Evolutionary conservation across 2,797 vertebrate genomes (phyloP).

Genomic region (Coracias cyanogaster): DNA sequence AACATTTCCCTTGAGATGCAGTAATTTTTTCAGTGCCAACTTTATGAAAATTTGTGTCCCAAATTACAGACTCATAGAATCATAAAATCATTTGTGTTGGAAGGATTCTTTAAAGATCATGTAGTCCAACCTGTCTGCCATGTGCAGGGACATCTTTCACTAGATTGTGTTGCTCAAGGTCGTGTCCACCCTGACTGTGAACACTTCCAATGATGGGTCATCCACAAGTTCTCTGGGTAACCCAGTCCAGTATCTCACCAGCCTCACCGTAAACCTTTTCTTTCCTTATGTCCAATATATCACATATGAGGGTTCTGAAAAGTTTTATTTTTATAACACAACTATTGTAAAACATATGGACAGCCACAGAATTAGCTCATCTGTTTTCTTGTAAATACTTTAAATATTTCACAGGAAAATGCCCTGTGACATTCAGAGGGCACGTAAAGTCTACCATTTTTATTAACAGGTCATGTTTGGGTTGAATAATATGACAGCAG

Average conservation of each 20-base stretch:
- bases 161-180: background rate
- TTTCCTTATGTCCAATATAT: background rate
- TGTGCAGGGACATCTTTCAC: background rate
- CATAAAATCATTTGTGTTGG: background rate
- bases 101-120: background rate
- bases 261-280: background rate
- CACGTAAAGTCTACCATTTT: background rate
- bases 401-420: background rate
- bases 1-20: background rate
- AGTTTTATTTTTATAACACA: background rate
- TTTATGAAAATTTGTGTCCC: background rate
- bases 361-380: background rate
- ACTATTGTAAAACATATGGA: background rate
- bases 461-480: background rate
- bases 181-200: background rate
- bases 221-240: background rate
- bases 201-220: background rate
- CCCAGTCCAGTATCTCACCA: background rate
- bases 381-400: background rate
- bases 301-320: background rate
- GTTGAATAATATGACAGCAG: background rate
- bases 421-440: background rate
- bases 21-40: background rate
- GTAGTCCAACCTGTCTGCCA: background rate
- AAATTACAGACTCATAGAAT: background rate